These are phyloP conservation scores for Rhincodon typus DNA, from an alignment of 2,797 vertebrate species.

Conservation along the genomic window DNA sequence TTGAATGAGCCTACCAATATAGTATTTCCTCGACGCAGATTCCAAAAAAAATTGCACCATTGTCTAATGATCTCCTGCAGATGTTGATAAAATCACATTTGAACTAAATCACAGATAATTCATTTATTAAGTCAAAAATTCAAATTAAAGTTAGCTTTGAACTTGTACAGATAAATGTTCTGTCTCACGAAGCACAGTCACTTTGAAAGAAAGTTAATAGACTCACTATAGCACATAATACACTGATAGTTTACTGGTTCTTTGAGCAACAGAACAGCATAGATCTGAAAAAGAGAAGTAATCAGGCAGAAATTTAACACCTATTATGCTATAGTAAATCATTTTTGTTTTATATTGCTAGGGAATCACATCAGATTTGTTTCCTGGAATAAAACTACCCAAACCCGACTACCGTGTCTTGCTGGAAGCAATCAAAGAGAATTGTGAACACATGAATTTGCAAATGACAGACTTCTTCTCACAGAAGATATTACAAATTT, in stretches of 20 bases:
- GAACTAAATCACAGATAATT: background rate
- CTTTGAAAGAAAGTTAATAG: background rate
- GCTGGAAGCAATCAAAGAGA: conserved; percentile 68
- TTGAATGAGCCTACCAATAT: background rate
- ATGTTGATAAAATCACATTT: background rate
- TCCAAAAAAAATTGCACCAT: background rate
- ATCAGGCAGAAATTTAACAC: conserved; percentile 24
- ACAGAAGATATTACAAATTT: conserved; percentile 84
- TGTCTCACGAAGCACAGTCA: background rate
- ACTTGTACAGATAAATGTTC: background rate
- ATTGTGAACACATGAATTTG: conserved; percentile 73
- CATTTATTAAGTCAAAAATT: conserved; percentile 5
- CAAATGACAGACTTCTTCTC: conserved; percentile 72
- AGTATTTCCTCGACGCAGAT: background rate
- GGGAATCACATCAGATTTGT: conserved; percentile 87
- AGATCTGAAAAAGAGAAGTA: background rate
- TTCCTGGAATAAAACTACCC: conserved; percentile 77
- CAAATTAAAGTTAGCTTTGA: conserved; percentile 7
- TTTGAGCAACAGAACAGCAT: background rate
- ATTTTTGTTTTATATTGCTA: conserved; percentile 45
- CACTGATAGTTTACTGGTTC: conserved; percentile 1
- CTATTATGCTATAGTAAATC: background rate
- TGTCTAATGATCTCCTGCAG: background rate
- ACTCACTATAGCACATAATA: background rate
- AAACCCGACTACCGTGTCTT: conserved; percentile 73